Evolutionary conservation across 2,888 invertebrate genomes (phyloP).

Genomic region (Polia nebulosa): DNA sequence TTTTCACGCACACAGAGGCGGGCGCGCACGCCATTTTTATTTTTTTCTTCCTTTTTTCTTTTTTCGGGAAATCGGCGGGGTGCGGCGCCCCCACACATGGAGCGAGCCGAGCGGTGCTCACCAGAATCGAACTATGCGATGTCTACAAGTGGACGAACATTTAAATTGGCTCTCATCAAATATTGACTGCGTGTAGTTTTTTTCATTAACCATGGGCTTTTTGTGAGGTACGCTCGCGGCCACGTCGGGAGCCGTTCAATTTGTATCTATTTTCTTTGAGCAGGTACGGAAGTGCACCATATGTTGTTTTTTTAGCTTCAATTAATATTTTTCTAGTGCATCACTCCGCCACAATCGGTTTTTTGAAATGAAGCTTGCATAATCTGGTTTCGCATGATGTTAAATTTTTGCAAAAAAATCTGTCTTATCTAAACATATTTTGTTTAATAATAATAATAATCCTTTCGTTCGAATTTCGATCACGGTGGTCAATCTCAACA

Average conservation of each 20-base stretch:
- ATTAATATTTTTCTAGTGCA: slow-evolving; percentile 53
- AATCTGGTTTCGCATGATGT: slow-evolving; percentile 3
- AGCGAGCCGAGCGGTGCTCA: slow-evolving; percentile 70
- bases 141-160: slow-evolving; percentile 91
- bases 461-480: too few species aligned
- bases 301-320: slow-evolving; percentile 56
- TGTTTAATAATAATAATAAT: too few species aligned
- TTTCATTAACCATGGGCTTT: slow-evolving; percentile 88
- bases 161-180: slow-evolving; percentile 91
- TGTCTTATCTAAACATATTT: too few species aligned
- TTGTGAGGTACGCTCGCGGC: slow-evolving; percentile 77
- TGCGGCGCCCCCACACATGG: slow-evolving; percentile 79
- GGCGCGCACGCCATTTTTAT: slow-evolving; percentile 85
- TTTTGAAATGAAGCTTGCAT: slow-evolving; percentile 5
- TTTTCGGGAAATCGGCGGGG: slow-evolving; percentile 86
- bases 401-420: too few species aligned
- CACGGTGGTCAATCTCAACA: too few species aligned
- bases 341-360: slow-evolving; percentile 30
- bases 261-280: slow-evolving; percentile 82
- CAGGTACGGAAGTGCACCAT: slow-evolving; percentile 56
- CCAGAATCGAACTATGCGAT: slow-evolving; percentile 88
- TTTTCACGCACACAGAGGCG: slow-evolving; percentile 87
- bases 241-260: slow-evolving; percentile 79
- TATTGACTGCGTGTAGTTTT: slow-evolving; percentile 90
- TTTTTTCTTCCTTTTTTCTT: slow-evolving; percentile 86